Conservation (phyloP, 2,113 vertebrate species). For the Chloroceryle aenea region DNA sequence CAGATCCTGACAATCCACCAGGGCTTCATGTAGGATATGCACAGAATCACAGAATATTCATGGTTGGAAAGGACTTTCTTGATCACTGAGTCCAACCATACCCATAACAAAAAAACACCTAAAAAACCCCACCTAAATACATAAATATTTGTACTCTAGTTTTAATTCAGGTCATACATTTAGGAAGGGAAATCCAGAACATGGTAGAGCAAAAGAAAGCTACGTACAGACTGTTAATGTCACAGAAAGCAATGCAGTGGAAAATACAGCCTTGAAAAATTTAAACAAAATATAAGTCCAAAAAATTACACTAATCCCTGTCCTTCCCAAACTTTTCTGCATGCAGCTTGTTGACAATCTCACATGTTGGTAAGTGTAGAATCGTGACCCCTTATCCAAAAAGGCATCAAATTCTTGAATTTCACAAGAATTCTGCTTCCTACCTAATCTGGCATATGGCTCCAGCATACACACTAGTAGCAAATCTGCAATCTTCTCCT, state of each 20-base stretch:
- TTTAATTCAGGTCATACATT: neutral
- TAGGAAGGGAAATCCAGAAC: neutral
- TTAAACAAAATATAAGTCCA: neutral
- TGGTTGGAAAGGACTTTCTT: too few species aligned
- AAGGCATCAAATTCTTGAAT: neutral
- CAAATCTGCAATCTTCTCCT: neutral
- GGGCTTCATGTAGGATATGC: neutral
- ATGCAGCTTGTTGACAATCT: neutral
- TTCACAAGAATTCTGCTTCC: neutral
- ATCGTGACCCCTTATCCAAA: neutral
- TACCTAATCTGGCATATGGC: neutral
- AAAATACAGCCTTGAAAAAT: neutral
- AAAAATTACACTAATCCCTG: neutral
- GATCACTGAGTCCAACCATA: too few species aligned
- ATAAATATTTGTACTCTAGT: neutral
- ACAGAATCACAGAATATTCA: too few species aligned
- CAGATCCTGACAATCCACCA: neutral
- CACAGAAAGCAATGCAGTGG: neutral
- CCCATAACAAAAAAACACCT: too few species aligned
- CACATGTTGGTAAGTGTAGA: neutral
- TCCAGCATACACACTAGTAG: neutral
- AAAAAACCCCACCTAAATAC: too few species aligned
- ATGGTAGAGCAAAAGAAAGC: neutral
- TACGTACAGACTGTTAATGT: neutral
- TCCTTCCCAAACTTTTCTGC: neutral